phyloP scores from a whole-genome alignment of 1,140 invertebrate species.

The Trichonephila inaurata region DNA sequence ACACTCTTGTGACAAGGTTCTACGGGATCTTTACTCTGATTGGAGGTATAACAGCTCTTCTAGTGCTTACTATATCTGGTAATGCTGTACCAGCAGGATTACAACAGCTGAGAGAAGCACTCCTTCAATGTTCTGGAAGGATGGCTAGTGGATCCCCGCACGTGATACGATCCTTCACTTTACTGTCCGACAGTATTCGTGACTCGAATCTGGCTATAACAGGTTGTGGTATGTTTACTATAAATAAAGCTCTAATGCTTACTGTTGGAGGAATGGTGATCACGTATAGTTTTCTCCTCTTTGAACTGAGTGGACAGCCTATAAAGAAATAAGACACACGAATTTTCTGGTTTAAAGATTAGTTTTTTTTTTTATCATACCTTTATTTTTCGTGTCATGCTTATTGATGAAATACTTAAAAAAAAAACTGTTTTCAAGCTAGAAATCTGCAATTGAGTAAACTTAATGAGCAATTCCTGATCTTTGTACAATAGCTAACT shows the following conservation, averaged over 20 bases:
- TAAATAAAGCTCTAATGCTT: conserved; percentile 32
- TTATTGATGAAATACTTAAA: no score
- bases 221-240: conserved; percentile 40
- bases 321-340: neutral
- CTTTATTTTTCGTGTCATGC: no score
- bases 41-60: neutral
- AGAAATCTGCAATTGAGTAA: no score
- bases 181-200: neutral
- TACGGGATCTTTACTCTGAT: neutral
- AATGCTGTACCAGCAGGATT: neutral
- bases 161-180: neutral
- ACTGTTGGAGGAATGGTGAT: conserved; percentile 40
- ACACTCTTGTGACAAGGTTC: neutral
- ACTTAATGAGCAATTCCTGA: no score
- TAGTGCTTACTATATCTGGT: neutral
- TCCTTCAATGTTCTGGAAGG: neutral
- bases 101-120: neutral
- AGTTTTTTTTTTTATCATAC: no score
- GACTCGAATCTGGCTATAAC: conserved; percentile 1
- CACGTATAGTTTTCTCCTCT: conserved; percentile 35
- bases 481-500: no score
- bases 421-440: no score
- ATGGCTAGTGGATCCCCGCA: neutral
- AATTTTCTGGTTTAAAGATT: no score
- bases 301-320: neutral